A percentile compares a stretch with the other conserved stretches of the same genome.
Evolutionary conservation across 2,888 invertebrate genomes (phyloP).

Genomic region (Clitarchus hookeri): DNA sequence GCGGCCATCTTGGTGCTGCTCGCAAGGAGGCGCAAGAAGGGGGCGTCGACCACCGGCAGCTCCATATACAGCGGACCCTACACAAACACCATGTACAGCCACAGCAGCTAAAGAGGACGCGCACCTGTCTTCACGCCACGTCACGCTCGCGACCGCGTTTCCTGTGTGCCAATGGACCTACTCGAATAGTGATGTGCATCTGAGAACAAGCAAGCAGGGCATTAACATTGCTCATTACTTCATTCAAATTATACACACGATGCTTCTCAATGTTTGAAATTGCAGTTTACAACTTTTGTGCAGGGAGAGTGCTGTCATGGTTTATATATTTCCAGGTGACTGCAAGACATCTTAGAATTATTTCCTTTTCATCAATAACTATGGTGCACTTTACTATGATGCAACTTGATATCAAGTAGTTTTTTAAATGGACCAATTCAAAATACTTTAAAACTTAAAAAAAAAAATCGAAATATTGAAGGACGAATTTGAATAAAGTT

Average conservation of each 20-base stretch:
- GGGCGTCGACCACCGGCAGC: slow-evolving; percentile 82
- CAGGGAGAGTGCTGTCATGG: no score
- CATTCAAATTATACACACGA: neutral
- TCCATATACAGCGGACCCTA: slow-evolving; percentile 93
- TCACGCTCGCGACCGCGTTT: neutral
- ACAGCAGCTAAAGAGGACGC: slow-evolving; percentile 68
- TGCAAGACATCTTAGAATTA: no score
- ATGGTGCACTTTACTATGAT: no score
- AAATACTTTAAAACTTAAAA: no score
- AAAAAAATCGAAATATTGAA: no score
- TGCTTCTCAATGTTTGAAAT: neutral
- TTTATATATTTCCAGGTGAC: no score
- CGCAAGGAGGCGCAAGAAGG: slow-evolving; percentile 78
- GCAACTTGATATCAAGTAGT: no score
- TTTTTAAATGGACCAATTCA: no score
- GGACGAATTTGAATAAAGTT: neutral
- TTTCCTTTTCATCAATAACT: no score
- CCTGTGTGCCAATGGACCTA: neutral
- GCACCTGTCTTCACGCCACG: slow-evolving; percentile 43
- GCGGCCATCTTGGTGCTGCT: slow-evolving; percentile 84
- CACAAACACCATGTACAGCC: slow-evolving; percentile 91
- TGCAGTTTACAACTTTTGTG: no score
- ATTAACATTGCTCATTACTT: neutral
- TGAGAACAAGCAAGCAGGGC: neutral
- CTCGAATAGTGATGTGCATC: neutral